These are phyloP conservation scores for Benitochromis conjunctus DNA, from an alignment of 2,113 vertebrate species.

Conservation along the genomic window DNA sequence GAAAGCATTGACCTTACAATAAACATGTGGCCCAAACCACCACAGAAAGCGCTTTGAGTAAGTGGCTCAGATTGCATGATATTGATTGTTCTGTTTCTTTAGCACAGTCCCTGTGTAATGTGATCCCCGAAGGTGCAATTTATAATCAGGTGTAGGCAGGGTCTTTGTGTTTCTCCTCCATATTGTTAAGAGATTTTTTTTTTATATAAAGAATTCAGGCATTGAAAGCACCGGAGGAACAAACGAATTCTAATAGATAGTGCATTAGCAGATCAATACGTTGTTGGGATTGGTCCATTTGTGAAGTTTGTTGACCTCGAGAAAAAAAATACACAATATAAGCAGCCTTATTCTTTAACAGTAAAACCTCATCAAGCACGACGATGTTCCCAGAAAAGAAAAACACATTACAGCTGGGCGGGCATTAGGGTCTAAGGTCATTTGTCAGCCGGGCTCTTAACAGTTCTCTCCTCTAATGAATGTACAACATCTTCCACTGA, in stretches of 20 bases:
- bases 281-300: not conserved
- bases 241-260: not conserved
- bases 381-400: not conserved
- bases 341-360: not conserved
- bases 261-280: not conserved
- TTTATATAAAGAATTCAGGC: not conserved
- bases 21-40: not conserved
- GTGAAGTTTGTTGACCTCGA: not conserved
- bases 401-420: not conserved
- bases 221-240: not conserved
- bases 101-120: not conserved
- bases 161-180: not conserved
- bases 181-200: not conserved
- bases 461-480: conserved; percentile 31
- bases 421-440: conserved; percentile 8
- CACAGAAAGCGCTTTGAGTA: not conserved
- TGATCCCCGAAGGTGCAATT: not conserved
- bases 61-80: not conserved
- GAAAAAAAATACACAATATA: not conserved
- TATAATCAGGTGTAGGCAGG: not conserved
- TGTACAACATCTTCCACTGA: conserved; percentile 23
- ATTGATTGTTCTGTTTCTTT: not conserved
- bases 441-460: conserved; percentile 22
- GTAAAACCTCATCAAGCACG: not conserved
- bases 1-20: not conserved